These are phyloP conservation scores for Cyphomyrmex costatus DNA, from an alignment of 1,140 invertebrate species.

Conservation along the genomic window DNA sequence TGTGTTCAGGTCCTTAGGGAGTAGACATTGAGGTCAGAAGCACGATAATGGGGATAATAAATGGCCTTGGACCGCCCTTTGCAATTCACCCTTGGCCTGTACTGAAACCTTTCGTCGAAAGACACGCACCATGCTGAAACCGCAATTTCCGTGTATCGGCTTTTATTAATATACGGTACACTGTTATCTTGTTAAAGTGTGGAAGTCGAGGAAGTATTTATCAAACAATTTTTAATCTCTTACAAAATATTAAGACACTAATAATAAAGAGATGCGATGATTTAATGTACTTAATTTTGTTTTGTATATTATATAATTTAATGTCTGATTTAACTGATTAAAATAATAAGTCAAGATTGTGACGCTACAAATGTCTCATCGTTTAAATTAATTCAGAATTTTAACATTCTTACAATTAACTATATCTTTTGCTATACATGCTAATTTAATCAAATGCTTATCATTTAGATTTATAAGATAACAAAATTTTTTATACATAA, in stretches of 20 bases:
- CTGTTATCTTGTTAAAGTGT: slow-evolving; percentile 10
- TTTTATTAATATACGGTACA: slow-evolving; percentile 53
- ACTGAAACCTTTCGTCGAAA: slow-evolving; percentile 40
- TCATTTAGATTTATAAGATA: slow-evolving; percentile 9
- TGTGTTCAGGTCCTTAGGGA: slow-evolving; percentile 49
- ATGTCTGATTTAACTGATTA: background rate
- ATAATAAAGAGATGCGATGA: background rate
- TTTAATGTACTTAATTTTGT: background rate
- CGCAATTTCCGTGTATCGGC: slow-evolving; percentile 59
- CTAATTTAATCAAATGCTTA: slow-evolving; percentile 19
- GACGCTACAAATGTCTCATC: background rate
- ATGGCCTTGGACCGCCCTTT: slow-evolving; percentile 72
- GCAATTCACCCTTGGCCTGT: slow-evolving; percentile 65
- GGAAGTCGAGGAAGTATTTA: background rate
- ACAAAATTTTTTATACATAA: slow-evolving; percentile 30
- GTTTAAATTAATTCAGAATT: background rate
- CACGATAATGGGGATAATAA: slow-evolving; percentile 80
- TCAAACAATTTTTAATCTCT: background rate
- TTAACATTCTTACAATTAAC: background rate
- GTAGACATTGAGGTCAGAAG: slow-evolving; percentile 66
- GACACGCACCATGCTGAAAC: slow-evolving; percentile 50
- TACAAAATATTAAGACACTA: background rate
- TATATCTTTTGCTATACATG: background rate
- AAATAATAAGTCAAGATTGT: background rate
- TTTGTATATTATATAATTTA: background rate